Base-by-base conservation (phyloP, 2,888 invertebrate genomes). In the Chrysopilus asiliformis region DNA sequence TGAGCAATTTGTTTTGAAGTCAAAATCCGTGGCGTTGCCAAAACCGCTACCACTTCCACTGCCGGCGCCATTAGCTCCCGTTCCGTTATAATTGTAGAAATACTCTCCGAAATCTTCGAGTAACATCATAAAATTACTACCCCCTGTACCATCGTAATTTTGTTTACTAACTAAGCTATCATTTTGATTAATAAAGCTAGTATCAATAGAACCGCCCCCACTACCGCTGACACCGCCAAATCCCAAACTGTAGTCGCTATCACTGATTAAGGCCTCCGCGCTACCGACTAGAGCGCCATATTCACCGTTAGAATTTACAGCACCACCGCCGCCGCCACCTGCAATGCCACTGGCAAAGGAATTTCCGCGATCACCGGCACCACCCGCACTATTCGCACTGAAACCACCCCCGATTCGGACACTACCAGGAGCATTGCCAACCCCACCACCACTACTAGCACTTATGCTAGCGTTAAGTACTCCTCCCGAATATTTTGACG, bases 101-200 rank as follows among this genome's bases (percentile, higher is more conserved):
- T 80, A 82, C 56, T 82, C 82, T 62, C 79, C 81, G 55, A 83
- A 74, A 54, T 83, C 82, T 50, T 82, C 80, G 31, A 81, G 73
- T 37, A 79, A 59, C 57, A 75, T 67, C 69, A 76, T 68, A 50
- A 74, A 72, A 26, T 62, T 58, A 46, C 60, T 64, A 40, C 63
- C 63, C 15, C 37, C 37, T 19, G 22, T 20, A 9, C 19, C 39
- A 32, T 44, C 32, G 15, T 28, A 13, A 3, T 4, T 14, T 5
- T 28, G 13, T 5, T 14, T 5, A 14, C 5, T 17, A 7, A 17
- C 7, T 17, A 10, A 17, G 10, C 14, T 17, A 17, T 30, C 7
- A 17, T 16, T 38, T 18, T 39, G 31, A 22, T 36, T 36, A 14
- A 38, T 29, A 32, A 35, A 35, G 8, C 35, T 33, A 28, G 34